Conservation (phyloP, 2,888 invertebrate genomes). For the Campopleginae sp. region DNA sequence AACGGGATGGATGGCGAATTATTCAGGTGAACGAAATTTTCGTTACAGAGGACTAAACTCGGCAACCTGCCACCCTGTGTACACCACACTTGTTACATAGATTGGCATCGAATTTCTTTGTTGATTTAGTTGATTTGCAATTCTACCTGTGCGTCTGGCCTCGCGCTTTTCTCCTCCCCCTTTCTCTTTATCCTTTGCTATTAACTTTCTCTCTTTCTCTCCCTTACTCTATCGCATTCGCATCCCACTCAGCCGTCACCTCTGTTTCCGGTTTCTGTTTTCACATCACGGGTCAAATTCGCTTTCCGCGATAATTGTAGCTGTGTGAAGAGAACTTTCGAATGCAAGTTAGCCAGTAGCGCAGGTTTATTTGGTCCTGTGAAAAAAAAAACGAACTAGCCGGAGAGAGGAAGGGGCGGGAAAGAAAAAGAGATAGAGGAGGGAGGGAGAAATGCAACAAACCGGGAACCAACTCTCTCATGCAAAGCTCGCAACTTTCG, state of each 20-base stretch:
- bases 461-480: slow-evolving; percentile 6
- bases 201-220: slow-evolving; percentile 12
- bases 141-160: slow-evolving; percentile 1
- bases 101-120: slow-evolving; percentile 66
- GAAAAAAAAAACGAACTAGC: slow-evolving; percentile 5
- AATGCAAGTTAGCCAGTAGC: slow-evolving; percentile 12
- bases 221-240: slow-evolving; percentile 21
- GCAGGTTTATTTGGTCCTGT: slow-evolving; percentile 2
- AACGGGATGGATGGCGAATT: slow-evolving; percentile 59
- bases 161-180: neutral
- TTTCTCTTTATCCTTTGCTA: neutral
- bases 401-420: neutral
- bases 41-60: slow-evolving; percentile 27
- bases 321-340: slow-evolving; percentile 10
- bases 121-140: slow-evolving; percentile 70
- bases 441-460: slow-evolving; percentile 10
- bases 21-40: slow-evolving; percentile 56
- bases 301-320: slow-evolving; percentile 30
- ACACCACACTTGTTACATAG: slow-evolving; percentile 40
- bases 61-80: slow-evolving; percentile 17
- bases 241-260: slow-evolving; percentile 9
- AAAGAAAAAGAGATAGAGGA: slow-evolving; percentile 4
- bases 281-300: slow-evolving; percentile 36
- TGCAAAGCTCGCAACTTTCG: slow-evolving; percentile 53
- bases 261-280: slow-evolving; percentile 35